phyloP scores from a whole-genome alignment of 1,140 invertebrate species.

The Bombus superbus region DNA sequence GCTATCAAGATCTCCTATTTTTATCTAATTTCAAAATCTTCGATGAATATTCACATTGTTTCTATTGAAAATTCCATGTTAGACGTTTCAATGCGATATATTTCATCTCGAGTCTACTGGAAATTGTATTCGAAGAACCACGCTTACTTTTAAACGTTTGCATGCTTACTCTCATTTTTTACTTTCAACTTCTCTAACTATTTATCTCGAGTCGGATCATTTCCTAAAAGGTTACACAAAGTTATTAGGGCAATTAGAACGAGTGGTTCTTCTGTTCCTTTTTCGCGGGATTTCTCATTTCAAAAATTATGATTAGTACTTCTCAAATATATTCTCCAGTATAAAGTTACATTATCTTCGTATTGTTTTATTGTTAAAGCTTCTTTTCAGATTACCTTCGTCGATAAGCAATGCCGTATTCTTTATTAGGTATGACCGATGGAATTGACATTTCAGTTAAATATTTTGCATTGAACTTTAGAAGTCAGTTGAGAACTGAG shows the following conservation, averaged over 20 bases:
- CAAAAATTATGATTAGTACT: not conserved
- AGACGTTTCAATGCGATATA: not conserved
- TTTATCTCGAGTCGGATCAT: not conserved
- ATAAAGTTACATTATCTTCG: not conserved
- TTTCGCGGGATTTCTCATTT: not conserved
- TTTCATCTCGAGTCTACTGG: not conserved
- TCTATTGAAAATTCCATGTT: not conserved
- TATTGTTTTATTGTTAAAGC: not conserved
- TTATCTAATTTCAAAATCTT: not conserved
- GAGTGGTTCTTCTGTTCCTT: not conserved
- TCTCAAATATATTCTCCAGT: not conserved
- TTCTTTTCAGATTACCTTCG: not conserved
- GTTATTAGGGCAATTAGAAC: not conserved
- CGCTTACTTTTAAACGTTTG: not conserved
- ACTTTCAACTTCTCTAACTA: not conserved
- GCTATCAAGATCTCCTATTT: not conserved
- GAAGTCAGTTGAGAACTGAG: not conserved
- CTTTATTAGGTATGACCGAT: not conserved
- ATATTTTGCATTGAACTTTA: not conserved
- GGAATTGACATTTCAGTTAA: not conserved
- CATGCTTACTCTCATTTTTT: not conserved
- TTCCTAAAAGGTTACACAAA: not conserved
- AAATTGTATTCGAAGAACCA: not conserved
- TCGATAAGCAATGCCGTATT: not conserved
- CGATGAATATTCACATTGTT: not conserved